Conservation (phyloP, 2,797 vertebrate genomes). For the Mormyrops attenuatus region DNA sequence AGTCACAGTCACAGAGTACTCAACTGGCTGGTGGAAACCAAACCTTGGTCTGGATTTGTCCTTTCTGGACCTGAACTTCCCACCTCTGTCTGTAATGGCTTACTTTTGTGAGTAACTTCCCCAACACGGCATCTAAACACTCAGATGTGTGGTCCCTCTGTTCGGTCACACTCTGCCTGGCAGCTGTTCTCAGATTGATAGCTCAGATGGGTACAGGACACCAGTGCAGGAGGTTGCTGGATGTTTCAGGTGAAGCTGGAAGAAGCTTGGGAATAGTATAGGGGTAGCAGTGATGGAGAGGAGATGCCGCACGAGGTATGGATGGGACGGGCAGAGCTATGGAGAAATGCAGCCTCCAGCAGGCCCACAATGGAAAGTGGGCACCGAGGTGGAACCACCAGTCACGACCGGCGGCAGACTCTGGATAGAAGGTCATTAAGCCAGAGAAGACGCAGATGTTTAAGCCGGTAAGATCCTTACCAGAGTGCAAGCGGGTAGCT, state of each 20-base stretch:
- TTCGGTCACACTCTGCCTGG: background rate
- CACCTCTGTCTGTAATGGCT: background rate
- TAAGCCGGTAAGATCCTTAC: constrained; percentile 70
- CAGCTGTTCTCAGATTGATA: background rate
- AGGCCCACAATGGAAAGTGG: too few relatives aligned
- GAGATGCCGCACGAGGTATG: background rate
- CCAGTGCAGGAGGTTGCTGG: background rate
- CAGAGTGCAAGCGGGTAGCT: constrained; percentile 74
- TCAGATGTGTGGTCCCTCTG: background rate
- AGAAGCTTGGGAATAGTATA: background rate
- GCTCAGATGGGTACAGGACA: background rate
- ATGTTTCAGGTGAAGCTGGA: background rate
- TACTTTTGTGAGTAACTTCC: background rate
- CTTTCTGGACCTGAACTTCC: background rate
- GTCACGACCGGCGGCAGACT: constrained; percentile 67
- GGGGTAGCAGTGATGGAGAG: background rate
- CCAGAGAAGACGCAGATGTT: constrained; percentile 78
- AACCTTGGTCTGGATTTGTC: background rate
- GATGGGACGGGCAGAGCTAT: background rate
- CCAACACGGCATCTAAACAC: background rate
- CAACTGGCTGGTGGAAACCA: background rate
- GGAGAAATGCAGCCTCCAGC: background rate
- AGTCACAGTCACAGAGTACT: background rate
- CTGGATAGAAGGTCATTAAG: constrained; percentile 79
- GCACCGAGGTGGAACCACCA: background rate